phyloP scores from a whole-genome alignment of 2,113 vertebrate species.

The Garra rufa region DNA sequence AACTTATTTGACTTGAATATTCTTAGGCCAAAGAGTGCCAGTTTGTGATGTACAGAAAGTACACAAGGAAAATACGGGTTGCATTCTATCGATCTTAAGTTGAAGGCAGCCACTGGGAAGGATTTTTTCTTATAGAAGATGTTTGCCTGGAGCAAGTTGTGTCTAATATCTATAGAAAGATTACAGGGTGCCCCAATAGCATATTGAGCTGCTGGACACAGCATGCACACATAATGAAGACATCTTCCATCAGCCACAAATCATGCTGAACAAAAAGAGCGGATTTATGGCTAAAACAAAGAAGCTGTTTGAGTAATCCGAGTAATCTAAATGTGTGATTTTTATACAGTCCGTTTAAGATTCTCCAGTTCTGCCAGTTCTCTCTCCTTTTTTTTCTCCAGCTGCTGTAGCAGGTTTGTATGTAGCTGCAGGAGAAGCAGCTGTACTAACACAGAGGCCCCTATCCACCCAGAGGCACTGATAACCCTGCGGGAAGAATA shows the following conservation, averaged over 20 bases:
- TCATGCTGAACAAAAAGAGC: neutral
- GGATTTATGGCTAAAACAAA: neutral
- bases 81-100: neutral
- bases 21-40: neutral
- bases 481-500: conserved; percentile 22
- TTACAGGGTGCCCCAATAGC: neutral
- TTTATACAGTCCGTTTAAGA: neutral
- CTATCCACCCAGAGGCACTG: conserved; percentile 38
- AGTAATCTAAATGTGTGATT: neutral
- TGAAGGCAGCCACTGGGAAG: neutral
- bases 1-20: neutral
- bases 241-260: conserved; percentile 16
- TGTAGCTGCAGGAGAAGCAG: conserved; percentile 67
- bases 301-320: neutral
- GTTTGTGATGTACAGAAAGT: neutral
- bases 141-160: conserved; percentile 12
- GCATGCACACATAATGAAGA: conserved; percentile 24
- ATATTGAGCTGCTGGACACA: neutral
- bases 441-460: conserved; percentile 71
- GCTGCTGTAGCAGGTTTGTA: conserved; percentile 72
- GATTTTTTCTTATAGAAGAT: neutral
- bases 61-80: neutral
- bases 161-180: conserved; percentile 12
- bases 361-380: no score
- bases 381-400: conserved; percentile 65